Evolutionary conservation across 2,888 invertebrate species (phyloP).

Genomic region (Agriopis marginaria): DNA sequence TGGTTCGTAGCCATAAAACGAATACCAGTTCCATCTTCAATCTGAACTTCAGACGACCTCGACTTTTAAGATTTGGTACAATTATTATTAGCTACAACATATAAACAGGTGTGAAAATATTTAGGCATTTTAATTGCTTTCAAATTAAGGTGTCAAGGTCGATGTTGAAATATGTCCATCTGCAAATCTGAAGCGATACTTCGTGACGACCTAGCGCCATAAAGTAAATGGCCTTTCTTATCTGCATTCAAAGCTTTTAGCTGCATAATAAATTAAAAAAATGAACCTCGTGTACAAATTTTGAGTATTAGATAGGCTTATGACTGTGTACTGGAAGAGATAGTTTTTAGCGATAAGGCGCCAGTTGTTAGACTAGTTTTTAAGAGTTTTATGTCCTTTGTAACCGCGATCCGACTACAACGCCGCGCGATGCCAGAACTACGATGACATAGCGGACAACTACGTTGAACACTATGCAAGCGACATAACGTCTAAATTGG

Average conservation of each 20-base stretch:
- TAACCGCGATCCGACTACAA: too few species aligned
- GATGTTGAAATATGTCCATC: conserved; percentile 14
- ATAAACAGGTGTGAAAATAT: conserved; percentile 16
- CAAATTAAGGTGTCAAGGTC: conserved; percentile 32
- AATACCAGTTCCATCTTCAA: conserved; percentile 25
- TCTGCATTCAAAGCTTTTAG: neutral
- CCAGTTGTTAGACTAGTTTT: too few species aligned
- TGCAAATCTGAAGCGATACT: neutral
- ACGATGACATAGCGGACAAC: too few species aligned
- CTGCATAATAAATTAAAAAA: neutral
- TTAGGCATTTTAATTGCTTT: conserved; percentile 21
- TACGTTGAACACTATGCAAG: too few species aligned
- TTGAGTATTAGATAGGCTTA: too few species aligned
- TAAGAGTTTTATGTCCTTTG: too few species aligned
- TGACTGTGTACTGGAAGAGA: too few species aligned
- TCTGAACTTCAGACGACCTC: conserved; percentile 39
- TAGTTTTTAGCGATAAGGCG: too few species aligned
- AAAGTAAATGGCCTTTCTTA: conserved; percentile 6
- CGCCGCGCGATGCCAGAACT: too few species aligned
- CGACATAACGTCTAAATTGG: too few species aligned
- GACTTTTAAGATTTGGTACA: conserved; percentile 47
- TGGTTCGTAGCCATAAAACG: conserved; percentile 7
- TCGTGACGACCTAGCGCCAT: conserved; percentile 9
- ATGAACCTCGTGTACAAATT: too few species aligned
- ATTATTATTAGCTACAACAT: conserved; percentile 16